Evolutionary conservation across 2,888 invertebrate genomes (phyloP).

Genomic region (Nineta flava): DNA sequence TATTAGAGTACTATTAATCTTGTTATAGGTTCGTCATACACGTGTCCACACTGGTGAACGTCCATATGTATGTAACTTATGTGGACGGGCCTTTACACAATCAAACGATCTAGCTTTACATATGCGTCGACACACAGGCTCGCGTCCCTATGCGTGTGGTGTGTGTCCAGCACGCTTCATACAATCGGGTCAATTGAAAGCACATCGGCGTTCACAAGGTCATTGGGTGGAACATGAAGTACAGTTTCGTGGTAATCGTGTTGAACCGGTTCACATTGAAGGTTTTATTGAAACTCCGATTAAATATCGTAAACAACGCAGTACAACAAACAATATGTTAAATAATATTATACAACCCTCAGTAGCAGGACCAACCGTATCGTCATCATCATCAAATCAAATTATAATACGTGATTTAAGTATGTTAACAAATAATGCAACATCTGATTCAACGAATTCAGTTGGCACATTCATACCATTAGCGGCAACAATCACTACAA

Average conservation of each 20-base stretch:
- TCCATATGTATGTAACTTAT: slow-evolving; percentile 28
- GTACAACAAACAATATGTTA: background rate
- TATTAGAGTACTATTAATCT: too few relatives aligned
- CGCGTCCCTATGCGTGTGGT: slow-evolving; percentile 47
- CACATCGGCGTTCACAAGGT: slow-evolving; percentile 39
- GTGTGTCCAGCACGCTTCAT: slow-evolving; percentile 53
- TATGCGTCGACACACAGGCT: slow-evolving; percentile 52
- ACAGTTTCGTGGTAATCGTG: slow-evolving; percentile 6
- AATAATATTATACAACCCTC: background rate
- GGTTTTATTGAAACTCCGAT: slow-evolving; percentile 6
- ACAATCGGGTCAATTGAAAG: slow-evolving; percentile 41
- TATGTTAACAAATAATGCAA: background rate
- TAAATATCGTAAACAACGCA: slow-evolving; percentile 3
- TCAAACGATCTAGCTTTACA: slow-evolving; percentile 56
- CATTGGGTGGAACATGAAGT: slow-evolving; percentile 8
- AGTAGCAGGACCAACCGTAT: background rate
- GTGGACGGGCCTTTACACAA: slow-evolving; percentile 41
- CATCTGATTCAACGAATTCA: background rate
- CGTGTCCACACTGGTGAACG: slow-evolving; percentile 29
- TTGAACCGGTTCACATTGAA: slow-evolving; percentile 7
- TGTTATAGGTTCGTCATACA: slow-evolving; percentile 24
- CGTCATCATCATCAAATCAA: background rate
- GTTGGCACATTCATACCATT: background rate
- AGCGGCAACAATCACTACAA: slow-evolving; percentile 5
- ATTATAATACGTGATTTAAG: background rate